Conservation (phyloP, 2,113 vertebrate genomes). For the Lycocorax pyrrhopterus region DNA sequence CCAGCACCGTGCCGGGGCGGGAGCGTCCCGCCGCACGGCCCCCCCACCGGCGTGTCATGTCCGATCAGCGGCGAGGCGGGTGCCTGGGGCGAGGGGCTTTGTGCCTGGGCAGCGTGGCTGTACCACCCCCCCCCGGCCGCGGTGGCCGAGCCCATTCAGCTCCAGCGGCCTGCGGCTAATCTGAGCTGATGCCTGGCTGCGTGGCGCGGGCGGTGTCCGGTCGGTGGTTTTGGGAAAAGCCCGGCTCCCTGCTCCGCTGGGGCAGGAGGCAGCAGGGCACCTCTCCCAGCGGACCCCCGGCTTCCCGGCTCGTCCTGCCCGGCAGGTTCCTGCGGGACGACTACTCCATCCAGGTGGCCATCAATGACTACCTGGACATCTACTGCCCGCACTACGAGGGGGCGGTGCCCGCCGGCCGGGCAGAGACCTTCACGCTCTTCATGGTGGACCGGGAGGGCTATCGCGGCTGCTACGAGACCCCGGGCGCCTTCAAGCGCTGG, state of each 20-base stretch:
- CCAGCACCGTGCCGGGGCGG: neutral
- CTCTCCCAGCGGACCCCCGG: neutral
- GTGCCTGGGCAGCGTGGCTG: neutral
- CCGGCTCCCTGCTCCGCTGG: neutral
- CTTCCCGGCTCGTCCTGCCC: neutral
- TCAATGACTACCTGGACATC: conserved; percentile 80
- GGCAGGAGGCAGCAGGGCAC: accelerated
- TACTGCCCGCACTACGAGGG: conserved; percentile 77
- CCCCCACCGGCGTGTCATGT: neutral
- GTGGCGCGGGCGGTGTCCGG: neutral
- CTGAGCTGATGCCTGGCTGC: neutral
- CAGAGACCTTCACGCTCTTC: conserved; percentile 69
- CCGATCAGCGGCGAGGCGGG: neutral
- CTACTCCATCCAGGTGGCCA: conserved; percentile 66
- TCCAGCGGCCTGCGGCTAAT: conserved; percentile 43
- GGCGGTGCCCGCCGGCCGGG: conserved; percentile 33
- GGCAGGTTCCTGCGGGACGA: conserved; percentile 72
- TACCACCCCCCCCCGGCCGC: neutral
- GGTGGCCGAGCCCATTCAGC: neutral
- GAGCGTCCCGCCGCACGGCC: neutral
- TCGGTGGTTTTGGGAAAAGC: neutral
- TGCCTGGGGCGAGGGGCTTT: neutral
- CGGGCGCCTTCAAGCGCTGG: conserved; percentile 71
- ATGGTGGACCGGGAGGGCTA: conserved; percentile 74
- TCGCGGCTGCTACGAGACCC: conserved; percentile 56